phyloP scores from a whole-genome alignment of 1,140 invertebrate species.

The Pseudomyrmex gracilis region DNA sequence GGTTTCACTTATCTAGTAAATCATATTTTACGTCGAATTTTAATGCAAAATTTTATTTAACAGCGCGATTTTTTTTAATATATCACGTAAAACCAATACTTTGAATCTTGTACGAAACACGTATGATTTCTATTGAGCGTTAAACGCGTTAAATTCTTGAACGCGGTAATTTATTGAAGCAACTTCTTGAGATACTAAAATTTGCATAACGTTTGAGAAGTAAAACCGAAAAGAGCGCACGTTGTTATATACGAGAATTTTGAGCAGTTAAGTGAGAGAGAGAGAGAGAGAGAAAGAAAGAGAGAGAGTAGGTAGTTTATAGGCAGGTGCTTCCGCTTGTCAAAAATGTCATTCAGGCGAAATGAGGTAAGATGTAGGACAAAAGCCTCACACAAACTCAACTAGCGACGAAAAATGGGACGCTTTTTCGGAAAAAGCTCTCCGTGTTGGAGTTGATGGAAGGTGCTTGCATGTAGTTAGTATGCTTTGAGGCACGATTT shows the following conservation, averaged over 20 bases:
- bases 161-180: neutral
- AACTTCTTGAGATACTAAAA: neutral
- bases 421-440: constrained; percentile 10
- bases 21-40: no score
- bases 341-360: constrained; percentile 59
- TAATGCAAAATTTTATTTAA: no score
- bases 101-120: no score
- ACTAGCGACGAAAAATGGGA: constrained; percentile 21
- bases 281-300: neutral
- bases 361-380: constrained; percentile 51
- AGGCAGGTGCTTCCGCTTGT: constrained; percentile 34
- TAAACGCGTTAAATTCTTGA: neutral
- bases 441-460: neutral
- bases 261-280: neutral
- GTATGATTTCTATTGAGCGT: no score
- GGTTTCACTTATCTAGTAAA: no score
- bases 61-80: no score
- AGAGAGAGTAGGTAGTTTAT: neutral
- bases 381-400: constrained; percentile 55
- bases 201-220: neutral
- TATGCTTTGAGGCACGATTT: constrained; percentile 41
- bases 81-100: no score
- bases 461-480: constrained; percentile 20
- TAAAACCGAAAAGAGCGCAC: neutral
- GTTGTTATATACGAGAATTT: constrained; percentile 4